Base-by-base conservation (phyloP, 2,888 invertebrate genomes). In the Cephalotes varians region DNA sequence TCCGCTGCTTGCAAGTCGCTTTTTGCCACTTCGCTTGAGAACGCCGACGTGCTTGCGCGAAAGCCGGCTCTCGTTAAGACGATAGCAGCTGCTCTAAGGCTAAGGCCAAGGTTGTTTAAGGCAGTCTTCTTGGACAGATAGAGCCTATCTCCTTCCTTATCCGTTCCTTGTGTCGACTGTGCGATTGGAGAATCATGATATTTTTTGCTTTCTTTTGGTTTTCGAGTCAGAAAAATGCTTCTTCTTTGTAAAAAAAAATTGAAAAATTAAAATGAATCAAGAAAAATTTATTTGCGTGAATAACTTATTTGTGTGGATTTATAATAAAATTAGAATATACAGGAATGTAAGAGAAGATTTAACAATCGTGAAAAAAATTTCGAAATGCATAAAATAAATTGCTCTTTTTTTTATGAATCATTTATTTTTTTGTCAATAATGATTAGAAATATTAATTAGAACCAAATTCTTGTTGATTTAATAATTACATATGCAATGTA, bases 71-170 rank as follows among this genome's bases (percentile, higher is more conserved):
- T 74, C 62, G 72, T 82, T 69, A 58, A 74, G 69, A 69, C 64
- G 62, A 83, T 85, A 81, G 79, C 69, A 77, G 76, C 80, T 72
- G 80, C 62, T 77, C 31, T 51, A 65, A 83, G 80, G 81, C 85
- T 86, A 86, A 88, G 89, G 89, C 86, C 87, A 81, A 86, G 86
- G 86, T 83, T 84, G 77, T 79, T 88, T 88, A 89, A 82, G 84
- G 84, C 81, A 82, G 82, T 49, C 28, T 40, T 54, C 21, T 44
- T 40, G n/a, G 31, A 49, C 28, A 54, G 15, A 76, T 47, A 71
- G 62, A 56, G 31, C 76, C 31, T 54, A 54, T 18, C 15, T 64
- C 21, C 37, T 25, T 58, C 54, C 67, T 77, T 74, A 34, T 80
- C 65, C 65, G 44, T 62, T 49, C 62, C 80, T 65, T 80, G 72